These are phyloP conservation scores for Callinectes sapidus DNA, from an alignment of 2,888 invertebrate genomes.

Conservation along the genomic window DNA sequence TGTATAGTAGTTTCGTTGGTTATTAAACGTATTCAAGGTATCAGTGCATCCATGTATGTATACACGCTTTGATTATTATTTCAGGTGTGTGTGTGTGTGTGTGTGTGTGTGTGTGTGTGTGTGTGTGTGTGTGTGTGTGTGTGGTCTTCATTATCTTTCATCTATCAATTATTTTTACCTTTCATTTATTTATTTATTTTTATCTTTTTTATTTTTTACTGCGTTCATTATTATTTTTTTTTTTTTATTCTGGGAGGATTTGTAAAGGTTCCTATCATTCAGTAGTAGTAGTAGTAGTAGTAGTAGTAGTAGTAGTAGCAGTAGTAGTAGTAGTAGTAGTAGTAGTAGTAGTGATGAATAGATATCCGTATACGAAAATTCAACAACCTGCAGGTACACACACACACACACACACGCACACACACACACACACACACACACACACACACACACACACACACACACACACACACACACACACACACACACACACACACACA, in stretches of 20 bases:
- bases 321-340: not conserved
- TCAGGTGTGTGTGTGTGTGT: not conserved
- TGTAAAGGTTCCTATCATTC: too few species aligned
- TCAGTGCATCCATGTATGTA: not conserved
- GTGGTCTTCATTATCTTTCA: too few species aligned
- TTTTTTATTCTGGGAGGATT: too few species aligned
- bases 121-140: too few species aligned
- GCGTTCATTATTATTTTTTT: too few species aligned
- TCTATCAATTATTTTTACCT: too few species aligned
- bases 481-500: slow-evolving; percentile 25
- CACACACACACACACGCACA: slow-evolving; percentile 10
- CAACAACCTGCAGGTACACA: not conserved
- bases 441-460: not conserved
- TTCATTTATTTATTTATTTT: too few species aligned
- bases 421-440: slow-evolving; percentile 1
- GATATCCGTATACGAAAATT: not conserved
- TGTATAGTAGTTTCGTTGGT: not conserved
- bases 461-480: slow-evolving; percentile 25
- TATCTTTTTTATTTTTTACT: too few species aligned
- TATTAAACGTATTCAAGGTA: not conserved
- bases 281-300: not conserved
- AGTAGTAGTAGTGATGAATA: not conserved
- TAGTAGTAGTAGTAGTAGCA: not conserved
- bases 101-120: too few species aligned
- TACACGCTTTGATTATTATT: not conserved